phyloP scores from a whole-genome alignment of 2,113 vertebrate genomes.

The Natator depressus region DNA sequence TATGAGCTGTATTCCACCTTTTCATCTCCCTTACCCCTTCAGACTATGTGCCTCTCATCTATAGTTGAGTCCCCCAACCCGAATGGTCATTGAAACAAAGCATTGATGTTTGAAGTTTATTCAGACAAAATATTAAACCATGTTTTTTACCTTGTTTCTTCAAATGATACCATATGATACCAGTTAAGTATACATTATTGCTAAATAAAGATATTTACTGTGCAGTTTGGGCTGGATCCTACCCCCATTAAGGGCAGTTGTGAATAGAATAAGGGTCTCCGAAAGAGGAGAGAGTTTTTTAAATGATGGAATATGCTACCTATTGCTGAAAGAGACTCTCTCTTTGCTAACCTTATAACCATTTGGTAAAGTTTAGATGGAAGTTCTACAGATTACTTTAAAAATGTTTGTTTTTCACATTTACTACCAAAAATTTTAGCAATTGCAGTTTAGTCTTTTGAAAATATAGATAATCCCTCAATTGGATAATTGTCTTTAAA shows the following conservation, averaged over 20 bases:
- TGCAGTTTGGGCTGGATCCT: background rate
- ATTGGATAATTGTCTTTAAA: background rate
- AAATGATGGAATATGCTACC: rapidly evolving
- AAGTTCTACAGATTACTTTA: background rate
- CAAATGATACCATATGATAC: background rate
- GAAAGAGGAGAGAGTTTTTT: background rate
- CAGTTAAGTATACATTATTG: background rate
- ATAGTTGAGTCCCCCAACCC: background rate
- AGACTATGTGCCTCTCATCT: background rate
- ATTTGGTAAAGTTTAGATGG: background rate
- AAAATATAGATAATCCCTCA: background rate
- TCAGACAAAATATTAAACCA: background rate
- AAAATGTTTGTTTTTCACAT: background rate
- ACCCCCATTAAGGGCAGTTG: background rate
- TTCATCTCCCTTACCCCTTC: background rate
- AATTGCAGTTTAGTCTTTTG: background rate
- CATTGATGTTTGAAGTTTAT: background rate
- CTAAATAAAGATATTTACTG: background rate
- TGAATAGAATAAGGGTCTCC: background rate
- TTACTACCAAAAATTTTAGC: background rate
- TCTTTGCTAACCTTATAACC: background rate
- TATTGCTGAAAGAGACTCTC: background rate
- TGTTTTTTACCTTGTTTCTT: background rate
- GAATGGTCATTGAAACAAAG: background rate
- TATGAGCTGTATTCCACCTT: background rate